phyloP scores from a whole-genome alignment of 2,797 vertebrate genomes.

The Smutsia gigantea region DNA sequence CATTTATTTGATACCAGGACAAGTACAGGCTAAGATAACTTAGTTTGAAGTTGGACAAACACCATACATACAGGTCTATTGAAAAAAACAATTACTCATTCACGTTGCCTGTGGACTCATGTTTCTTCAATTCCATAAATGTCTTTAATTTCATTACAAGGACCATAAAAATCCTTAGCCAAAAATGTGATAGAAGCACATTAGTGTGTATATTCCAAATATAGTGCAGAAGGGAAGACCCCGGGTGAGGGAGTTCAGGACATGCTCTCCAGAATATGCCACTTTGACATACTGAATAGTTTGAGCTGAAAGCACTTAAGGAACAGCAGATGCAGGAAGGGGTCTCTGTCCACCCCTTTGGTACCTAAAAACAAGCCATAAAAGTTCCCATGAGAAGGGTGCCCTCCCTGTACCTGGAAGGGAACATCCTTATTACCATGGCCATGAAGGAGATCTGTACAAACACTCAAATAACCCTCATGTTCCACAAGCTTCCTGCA shows the following conservation, averaged over 20 bases:
- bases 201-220: neutral
- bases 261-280: neutral
- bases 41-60: neutral
- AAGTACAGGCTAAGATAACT: neutral
- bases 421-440: neutral
- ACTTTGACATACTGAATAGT: neutral
- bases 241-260: neutral
- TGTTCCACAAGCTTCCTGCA: neutral
- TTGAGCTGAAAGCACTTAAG: neutral
- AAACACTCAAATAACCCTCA: neutral
- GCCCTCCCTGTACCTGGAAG: neutral
- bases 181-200: neutral
- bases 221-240: neutral
- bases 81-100: neutral
- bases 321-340: neutral
- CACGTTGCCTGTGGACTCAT: neutral
- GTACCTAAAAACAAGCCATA: neutral
- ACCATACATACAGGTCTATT: neutral
- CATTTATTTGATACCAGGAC: neutral
- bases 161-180: neutral
- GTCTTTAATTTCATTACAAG: neutral
- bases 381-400: neutral
- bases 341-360: neutral
- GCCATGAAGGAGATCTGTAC: neutral
- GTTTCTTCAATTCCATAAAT: slow-evolving; percentile 33